Percentiles rank a stretch among this genome's conserved stretches.
Conservation (phyloP, 2,888 invertebrate species). For the Hetaerina titia region DNA sequence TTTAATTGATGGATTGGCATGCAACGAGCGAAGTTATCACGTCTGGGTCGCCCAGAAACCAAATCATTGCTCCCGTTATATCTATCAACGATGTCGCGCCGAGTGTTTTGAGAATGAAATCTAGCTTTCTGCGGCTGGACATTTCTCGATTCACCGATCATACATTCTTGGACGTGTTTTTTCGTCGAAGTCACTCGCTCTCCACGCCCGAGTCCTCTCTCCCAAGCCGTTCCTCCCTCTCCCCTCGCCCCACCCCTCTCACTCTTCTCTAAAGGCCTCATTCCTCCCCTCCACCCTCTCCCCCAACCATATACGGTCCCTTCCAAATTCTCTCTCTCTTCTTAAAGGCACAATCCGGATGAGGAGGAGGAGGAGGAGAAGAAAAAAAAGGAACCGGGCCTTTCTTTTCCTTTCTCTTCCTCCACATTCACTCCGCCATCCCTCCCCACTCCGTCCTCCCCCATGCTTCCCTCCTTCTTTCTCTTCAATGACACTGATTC, state of each 20-base stretch:
- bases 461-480: neutral
- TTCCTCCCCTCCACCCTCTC: neutral
- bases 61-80: too few species aligned
- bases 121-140: neutral
- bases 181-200: neutral
- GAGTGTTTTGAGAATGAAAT: neutral
- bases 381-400: constrained; percentile 31
- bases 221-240: neutral
- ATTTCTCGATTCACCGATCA: neutral
- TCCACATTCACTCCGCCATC: constrained; percentile 28
- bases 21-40: too few species aligned
- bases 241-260: neutral
- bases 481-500: constrained; percentile 66
- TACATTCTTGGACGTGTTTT: neutral
- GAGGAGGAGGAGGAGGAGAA: constrained; percentile 2
- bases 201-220: neutral
- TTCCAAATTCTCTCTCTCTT: constrained; percentile 46
- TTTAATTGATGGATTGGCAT: too few species aligned
- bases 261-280: neutral
- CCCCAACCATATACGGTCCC: constrained; percentile 30
- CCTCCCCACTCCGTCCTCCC: neutral
- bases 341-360: constrained; percentile 53
- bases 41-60: too few species aligned
- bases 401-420: constrained; percentile 6
- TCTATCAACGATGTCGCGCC: neutral